Conservation (phyloP, 1,140 invertebrate genomes). For the Heliconius himera region DNA sequence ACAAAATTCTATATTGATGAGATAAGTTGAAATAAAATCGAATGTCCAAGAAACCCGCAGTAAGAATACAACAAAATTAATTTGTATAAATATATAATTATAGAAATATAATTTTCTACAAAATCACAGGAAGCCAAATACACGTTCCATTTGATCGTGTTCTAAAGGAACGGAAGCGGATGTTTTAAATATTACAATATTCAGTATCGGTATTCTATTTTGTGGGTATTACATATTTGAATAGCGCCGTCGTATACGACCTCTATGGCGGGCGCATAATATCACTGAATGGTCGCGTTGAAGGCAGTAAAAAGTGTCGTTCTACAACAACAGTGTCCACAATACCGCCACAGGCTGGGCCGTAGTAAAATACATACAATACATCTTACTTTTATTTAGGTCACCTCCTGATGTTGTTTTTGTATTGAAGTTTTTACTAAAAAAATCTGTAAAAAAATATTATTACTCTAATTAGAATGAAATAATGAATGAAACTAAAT, state of each 20-base stretch:
- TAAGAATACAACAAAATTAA: background rate
- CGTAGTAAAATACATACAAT: slow-evolving; percentile 76
- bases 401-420: slow-evolving; percentile 33
- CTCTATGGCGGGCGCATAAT: slow-evolving; percentile 44
- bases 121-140: background rate
- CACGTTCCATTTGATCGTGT: background rate
- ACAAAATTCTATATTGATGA: no score
- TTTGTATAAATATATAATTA: background rate
- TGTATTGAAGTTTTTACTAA: slow-evolving; percentile 17
- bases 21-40: no score
- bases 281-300: slow-evolving; percentile 53
- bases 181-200: slow-evolving; percentile 34
- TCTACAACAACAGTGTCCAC: slow-evolving; percentile 67
- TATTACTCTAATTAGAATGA: background rate
- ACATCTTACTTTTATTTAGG: slow-evolving; percentile 66
- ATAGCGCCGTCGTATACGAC: slow-evolving; percentile 36
- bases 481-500: background rate
- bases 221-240: slow-evolving; percentile 37
- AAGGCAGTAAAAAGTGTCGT: slow-evolving; percentile 70
- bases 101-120: background rate
- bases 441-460: background rate
- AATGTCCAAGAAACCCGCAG: no score
- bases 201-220: slow-evolving; percentile 34
- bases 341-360: slow-evolving; percentile 70
- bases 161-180: slow-evolving; percentile 21